Evolutionary conservation across 2,888 invertebrate genomes (phyloP).

Genomic region (Pachliopta kotzebuea): DNA sequence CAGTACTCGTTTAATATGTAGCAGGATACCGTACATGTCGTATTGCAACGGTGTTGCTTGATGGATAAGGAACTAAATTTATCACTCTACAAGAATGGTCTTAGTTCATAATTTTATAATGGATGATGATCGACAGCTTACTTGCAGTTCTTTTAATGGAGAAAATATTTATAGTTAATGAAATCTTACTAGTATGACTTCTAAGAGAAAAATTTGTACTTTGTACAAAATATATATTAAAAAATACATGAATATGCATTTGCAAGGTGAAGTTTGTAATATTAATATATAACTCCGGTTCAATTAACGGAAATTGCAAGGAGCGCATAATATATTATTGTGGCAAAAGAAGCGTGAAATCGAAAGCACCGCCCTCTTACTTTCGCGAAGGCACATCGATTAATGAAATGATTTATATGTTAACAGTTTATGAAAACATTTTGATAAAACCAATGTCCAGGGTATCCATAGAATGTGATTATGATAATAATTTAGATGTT

Average conservation of each 20-base stretch:
- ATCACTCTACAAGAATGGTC: background rate
- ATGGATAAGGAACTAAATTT: background rate
- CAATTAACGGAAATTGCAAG: slow-evolving; percentile 3
- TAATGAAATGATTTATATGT: background rate
- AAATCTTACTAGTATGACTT: background rate
- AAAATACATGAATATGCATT: background rate
- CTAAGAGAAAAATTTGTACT: background rate
- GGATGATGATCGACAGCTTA: background rate
- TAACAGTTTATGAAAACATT: background rate
- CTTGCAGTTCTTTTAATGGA: background rate
- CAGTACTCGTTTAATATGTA: background rate
- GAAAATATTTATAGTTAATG: background rate
- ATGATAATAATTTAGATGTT: no score
- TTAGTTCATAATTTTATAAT: background rate
- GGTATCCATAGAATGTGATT: no score
- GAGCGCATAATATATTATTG: background rate
- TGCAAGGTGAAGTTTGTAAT: background rate
- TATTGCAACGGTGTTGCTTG: background rate
- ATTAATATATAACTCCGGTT: background rate
- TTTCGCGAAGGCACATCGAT: background rate
- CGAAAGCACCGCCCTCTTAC: background rate
- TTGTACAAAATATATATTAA: background rate
- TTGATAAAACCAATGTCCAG: no score
- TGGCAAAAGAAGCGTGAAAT: slow-evolving; percentile 5
- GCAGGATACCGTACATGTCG: background rate